Base-by-base conservation (phyloP, 2,888 invertebrate genomes). In the Oligia fasciuncula region DNA sequence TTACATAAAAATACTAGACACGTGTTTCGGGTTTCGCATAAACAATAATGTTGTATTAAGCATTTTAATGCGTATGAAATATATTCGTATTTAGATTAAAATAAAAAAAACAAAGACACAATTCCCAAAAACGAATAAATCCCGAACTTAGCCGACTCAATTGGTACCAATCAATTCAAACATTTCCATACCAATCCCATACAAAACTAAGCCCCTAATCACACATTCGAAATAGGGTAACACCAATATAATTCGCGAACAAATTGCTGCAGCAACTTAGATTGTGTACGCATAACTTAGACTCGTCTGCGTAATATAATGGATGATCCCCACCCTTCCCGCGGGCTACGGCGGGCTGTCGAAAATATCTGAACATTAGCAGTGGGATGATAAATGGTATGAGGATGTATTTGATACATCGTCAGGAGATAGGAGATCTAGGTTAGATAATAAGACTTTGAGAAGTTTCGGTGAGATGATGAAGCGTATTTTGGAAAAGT, bases 221-320 rank as follows among this genome's bases (percentile, higher is more conserved):
- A 81, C 81, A 75, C 76, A 80, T 76, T 8, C 23, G 35, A 54
- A 51, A 76, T 66, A 80, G 66, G 60, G 69, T 49, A 76, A 71
- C 76, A 81, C 43, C 69, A n/a, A 81, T 46, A 40, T 62, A 29
- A 81, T 81, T 68, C 62, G 35, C 60, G 71, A 67, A 88, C 80
- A 85, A 89, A 88, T 87, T 89, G 84, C 82, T 75, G 81, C 85
- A 75, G 76, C 76, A 90, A 90, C 85, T 90, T 90, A 90, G 89
- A 90, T 89, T 90, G 85, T 88, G 83, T 87, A 90, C 88, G 90
- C 88, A 88, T 90, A 90, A 90, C 87, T 90, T 90, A 88, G 79
- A 81, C 29, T 79, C 83, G 79, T 80, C 83, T 83, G 69, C 63
- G 69, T 89, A 79, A 87, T 88, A 90, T 90, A 90, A 89, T 88